phyloP scores from a whole-genome alignment of 2,888 invertebrate species.

The Alviniconcha strummeri region DNA sequence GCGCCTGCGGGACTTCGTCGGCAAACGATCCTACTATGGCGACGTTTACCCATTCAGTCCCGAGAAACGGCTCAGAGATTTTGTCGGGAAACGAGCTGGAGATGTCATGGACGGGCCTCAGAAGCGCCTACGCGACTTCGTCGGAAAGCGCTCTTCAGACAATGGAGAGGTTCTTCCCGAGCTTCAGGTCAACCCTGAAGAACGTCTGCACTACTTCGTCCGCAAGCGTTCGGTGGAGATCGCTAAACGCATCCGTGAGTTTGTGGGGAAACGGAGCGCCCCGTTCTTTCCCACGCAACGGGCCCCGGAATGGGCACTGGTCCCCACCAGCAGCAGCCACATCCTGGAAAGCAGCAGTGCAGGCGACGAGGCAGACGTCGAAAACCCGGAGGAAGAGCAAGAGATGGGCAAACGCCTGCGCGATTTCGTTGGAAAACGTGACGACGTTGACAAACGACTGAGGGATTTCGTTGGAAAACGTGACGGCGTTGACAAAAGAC shows the following conservation, averaged over 20 bases:
- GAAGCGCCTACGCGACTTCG: constrained; percentile 7
- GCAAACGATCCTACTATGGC: background rate
- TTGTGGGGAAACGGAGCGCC: constrained; percentile 7
- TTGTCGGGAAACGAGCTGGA: background rate
- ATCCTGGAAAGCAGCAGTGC: too few relatives aligned
- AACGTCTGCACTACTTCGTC: constrained; percentile 16
- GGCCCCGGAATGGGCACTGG: background rate
- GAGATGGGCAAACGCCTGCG: background rate
- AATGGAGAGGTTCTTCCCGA: background rate
- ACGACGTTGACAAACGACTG: constrained; percentile 15
- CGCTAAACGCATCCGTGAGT: constrained; percentile 16
- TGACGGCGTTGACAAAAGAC: background rate
- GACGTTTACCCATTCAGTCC: background rate
- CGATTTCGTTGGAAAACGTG: background rate
- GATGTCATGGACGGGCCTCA: background rate
- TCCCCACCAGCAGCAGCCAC: too few relatives aligned
- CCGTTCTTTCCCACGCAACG: background rate
- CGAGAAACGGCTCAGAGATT: constrained; percentile 19
- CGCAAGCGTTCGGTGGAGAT: background rate
- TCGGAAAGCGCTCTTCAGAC: constrained; percentile 2
- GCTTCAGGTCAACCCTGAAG: background rate
- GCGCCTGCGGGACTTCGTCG: constrained; percentile 10
- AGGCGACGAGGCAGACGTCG: background rate
- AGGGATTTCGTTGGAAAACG: constrained; percentile 36
- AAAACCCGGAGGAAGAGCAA: too few relatives aligned